These are phyloP conservation scores for Euglossa dilemma DNA, from an alignment of 1,140 invertebrate genomes.

Conservation along the genomic window DNA sequence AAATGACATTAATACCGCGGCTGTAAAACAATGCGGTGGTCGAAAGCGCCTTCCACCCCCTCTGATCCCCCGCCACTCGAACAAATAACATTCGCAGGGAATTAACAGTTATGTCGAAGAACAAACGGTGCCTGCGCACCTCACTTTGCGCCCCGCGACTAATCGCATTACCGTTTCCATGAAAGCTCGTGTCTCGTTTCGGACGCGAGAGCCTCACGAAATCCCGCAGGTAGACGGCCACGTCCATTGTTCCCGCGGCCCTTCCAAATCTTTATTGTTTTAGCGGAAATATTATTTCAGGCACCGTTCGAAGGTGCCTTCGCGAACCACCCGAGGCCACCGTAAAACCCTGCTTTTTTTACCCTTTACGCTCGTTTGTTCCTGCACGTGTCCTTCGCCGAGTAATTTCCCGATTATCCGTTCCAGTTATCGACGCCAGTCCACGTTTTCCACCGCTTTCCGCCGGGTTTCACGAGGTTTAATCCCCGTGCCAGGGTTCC, in stretches of 20 bases:
- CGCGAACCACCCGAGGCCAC: neutral
- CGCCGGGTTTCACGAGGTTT: too few relatives aligned
- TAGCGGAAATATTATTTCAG: constrained; percentile 61
- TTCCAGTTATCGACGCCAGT: too few relatives aligned
- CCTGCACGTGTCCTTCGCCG: neutral
- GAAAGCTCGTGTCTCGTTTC: constrained; percentile 38
- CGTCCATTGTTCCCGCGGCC: constrained; percentile 24
- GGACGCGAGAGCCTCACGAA: constrained; percentile 37
- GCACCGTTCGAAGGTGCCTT: constrained; percentile 12
- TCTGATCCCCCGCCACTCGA: neutral
- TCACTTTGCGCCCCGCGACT: constrained; percentile 47
- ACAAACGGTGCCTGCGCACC: constrained; percentile 33
- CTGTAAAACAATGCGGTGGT: constrained; percentile 21
- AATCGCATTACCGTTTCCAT: constrained; percentile 61
- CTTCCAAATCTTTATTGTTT: constrained; percentile 58
- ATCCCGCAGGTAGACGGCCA: constrained; percentile 52
- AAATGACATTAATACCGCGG: constrained; percentile 45
- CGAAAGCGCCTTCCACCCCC: neutral
- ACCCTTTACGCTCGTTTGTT: constrained; percentile 18
- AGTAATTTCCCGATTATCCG: neutral
- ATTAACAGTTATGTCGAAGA: constrained; percentile 54
- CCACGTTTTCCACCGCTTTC: too few relatives aligned
- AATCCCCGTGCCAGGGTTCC: too few relatives aligned
- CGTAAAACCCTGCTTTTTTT: constrained; percentile 32
- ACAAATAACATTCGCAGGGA: constrained; percentile 51